Conservation (phyloP, 2,113 vertebrate genomes). For the Rhinopomastus cyanomelas region DNA sequence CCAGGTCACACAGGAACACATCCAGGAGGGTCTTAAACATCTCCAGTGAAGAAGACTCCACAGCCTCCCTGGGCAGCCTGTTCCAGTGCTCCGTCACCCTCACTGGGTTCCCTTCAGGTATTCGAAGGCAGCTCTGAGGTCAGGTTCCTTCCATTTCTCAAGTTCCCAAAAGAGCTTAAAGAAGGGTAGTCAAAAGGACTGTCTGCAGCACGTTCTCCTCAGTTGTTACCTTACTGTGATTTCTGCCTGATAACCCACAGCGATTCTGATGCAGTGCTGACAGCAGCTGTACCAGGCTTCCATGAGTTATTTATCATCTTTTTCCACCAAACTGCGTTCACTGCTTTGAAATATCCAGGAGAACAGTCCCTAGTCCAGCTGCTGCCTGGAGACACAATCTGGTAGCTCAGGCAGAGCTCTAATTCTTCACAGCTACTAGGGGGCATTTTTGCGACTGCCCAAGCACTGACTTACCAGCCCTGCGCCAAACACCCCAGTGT, state of each 20-base stretch:
- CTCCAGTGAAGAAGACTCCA: too few relatives aligned
- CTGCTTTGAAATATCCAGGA: constrained; percentile 1
- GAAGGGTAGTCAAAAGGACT: neutral
- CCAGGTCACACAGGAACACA: too few relatives aligned
- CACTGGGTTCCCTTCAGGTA: too few relatives aligned
- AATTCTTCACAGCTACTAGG: neutral
- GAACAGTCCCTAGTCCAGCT: neutral
- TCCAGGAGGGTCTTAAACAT: too few relatives aligned
- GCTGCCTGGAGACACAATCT: neutral
- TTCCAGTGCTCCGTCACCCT: too few relatives aligned
- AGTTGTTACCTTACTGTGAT: neutral
- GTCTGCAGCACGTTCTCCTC: neutral
- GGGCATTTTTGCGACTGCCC: neutral
- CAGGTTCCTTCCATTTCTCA: neutral
- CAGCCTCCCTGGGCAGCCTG: too few relatives aligned
- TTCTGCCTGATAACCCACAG: neutral
- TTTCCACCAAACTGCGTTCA: neutral
- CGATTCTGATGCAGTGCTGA: neutral
- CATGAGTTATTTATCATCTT: neutral
- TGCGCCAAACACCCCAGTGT: neutral
- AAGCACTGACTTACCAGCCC: neutral
- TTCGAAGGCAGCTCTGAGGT: too few relatives aligned
- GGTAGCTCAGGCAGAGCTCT: neutral
- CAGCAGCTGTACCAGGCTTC: constrained; percentile 15
- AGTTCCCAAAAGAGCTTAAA: neutral